Evolutionary conservation across 2,797 vertebrate species (phyloP).

Genomic region (Hafferia zeledoni): DNA sequence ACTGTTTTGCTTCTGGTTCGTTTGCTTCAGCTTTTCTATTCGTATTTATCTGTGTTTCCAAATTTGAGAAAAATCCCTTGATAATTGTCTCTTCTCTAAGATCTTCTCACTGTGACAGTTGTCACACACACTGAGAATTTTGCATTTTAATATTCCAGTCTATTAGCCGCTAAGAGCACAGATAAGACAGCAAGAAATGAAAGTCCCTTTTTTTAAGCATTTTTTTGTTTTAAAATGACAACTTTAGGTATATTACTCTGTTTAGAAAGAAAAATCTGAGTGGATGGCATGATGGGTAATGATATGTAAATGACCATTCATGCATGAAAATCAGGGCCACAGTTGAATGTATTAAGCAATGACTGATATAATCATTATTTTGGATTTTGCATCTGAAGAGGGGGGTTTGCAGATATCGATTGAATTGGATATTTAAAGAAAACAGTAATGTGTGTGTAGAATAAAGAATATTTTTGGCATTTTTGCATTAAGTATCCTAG

Average conservation of each 20-base stretch:
- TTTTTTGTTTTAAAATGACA: constrained; percentile 53
- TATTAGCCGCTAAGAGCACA: constrained; percentile 29
- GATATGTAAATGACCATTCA: constrained; percentile 62
- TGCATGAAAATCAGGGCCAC: constrained; percentile 63
- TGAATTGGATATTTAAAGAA: constrained; percentile 59
- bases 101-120: constrained; percentile 28
- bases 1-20: constrained; percentile 13
- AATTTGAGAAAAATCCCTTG: constrained; percentile 47
- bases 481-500: neutral
- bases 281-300: constrained; percentile 45
- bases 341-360: constrained; percentile 37
- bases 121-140: constrained; percentile 29
- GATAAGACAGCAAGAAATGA: constrained; percentile 3
- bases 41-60: neutral
- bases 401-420: constrained; percentile 41
- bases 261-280: constrained; percentile 51
- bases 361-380: constrained; percentile 65
- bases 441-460: neutral
- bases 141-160: constrained; percentile 42
- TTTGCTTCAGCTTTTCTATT: constrained; percentile 6
- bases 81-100: constrained; percentile 21
- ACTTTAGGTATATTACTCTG: constrained; percentile 41
- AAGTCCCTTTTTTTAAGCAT: neutral
- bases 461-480: neutral
- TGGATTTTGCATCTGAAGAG: constrained; percentile 50